A percentile compares a stretch with the other conserved stretches of the same genome.
Evolutionary conservation across 2,113 vertebrate genomes (phyloP).

Genomic region (Myrmophylax atrothorax): DNA sequence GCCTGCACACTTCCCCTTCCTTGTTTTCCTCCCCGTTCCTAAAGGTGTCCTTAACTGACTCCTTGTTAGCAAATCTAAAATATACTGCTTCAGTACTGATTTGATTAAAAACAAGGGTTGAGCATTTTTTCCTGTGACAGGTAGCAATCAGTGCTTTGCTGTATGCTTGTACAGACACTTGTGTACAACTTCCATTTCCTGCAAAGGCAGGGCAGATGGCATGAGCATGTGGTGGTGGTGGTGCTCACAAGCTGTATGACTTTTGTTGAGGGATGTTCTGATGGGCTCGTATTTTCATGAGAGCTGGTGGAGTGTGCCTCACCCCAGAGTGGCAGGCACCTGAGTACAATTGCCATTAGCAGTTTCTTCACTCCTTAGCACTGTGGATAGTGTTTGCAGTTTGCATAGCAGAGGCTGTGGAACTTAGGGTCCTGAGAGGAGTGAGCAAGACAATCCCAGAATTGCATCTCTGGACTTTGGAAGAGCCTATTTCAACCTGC

Average conservation of each 20-base stretch:
- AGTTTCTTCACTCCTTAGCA: neutral
- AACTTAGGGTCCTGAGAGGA: neutral
- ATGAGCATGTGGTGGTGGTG: neutral
- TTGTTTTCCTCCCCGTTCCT: accelerated
- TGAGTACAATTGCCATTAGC: neutral
- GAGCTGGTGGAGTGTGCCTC: neutral
- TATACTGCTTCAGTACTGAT: neutral
- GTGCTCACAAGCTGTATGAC: neutral
- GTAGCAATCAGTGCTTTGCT: neutral
- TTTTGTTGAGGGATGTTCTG: neutral
- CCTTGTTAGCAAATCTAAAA: neutral
- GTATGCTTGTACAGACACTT: neutral
- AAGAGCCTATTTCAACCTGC: neutral
- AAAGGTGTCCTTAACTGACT: neutral
- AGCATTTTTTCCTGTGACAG: neutral
- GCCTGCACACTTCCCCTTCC: neutral
- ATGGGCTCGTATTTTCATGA: neutral
- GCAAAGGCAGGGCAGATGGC: neutral
- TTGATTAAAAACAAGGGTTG: neutral
- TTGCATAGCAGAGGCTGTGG: neutral
- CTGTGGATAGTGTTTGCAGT: neutral
- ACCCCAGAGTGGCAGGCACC: neutral
- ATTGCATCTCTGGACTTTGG: neutral
- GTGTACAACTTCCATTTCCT: neutral
- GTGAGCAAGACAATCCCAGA: neutral